Base-by-base conservation (phyloP, 2,797 vertebrate genomes). In the Smutsia gigantea region DNA sequence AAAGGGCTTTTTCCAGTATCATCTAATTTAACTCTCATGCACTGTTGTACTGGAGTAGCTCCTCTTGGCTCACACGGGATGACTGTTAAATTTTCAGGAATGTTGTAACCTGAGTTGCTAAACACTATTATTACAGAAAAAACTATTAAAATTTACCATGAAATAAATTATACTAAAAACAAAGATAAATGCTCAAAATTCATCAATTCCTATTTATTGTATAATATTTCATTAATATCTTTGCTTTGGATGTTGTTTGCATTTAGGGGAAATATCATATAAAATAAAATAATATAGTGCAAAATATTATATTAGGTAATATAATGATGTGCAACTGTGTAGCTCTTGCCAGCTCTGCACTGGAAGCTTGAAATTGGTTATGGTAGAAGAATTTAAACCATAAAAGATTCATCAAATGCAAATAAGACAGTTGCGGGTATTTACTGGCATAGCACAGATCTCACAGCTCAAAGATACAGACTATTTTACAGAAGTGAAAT, bases 101-200 rank as follows among this genome's bases (percentile, higher is more conserved):
- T 81, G 31, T 23, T 64, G 4, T 12, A 49, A 90, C 15, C 23
- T 53, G 19, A 71, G n/a, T 12, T 64, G 42, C 12, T 87, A 39
- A 91, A 63, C 9, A 77, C 2, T 23, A 90, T 82, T 86, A 57
- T 51, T 79, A 57, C 14, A 34, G 7, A 87, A 75, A 55, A 53
- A 92, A 90, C 51, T 69, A 88, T 49, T 61, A 46, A 92, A 68
- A 82, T 3, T 42, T 63, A 29, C 5, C 34, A 77, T 11, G 14
- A 92, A 92, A 68, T 82, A 55, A 95, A 29, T 78, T 66, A 92
- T 8, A 64, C 18, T 72, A 63, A 92, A 92, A 68, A 51, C 17
- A 83, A 37, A 61, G 13, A 51, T 69, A 57, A 46, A 71, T 81
- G 37, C 2, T 77, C 8, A 59, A 49, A 90, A 57, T 1, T 63